Percentiles rank a stretch among this genome's conserved stretches.
Conservation (phyloP, 2,797 vertebrate genomes). For the Champsocephalus esox region DNA sequence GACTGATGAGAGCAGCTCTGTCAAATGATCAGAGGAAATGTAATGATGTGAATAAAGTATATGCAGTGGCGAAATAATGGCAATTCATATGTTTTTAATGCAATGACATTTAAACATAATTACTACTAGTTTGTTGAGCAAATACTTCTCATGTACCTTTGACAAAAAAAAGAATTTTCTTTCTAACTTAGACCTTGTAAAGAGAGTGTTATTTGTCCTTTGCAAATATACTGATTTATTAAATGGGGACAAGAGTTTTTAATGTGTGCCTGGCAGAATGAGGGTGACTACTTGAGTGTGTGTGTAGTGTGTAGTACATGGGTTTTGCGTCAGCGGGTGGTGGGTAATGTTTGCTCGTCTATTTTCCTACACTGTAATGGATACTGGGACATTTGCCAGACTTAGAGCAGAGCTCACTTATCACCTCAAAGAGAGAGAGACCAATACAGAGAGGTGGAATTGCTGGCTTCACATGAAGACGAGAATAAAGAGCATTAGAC, state of each 20-base stretch:
- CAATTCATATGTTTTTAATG: neutral
- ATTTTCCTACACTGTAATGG: slow-evolving; percentile 65
- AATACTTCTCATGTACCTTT: no score
- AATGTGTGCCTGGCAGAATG: slow-evolving; percentile 8
- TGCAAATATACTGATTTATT: slow-evolving; percentile 32
- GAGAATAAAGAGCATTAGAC: slow-evolving; percentile 13
- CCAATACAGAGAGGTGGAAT: slow-evolving; percentile 1
- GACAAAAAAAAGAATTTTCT: neutral
- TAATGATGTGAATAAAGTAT: neutral
- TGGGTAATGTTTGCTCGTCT: slow-evolving; percentile 67
- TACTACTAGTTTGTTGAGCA: neutral
- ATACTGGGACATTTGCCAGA: slow-evolving; percentile 57
- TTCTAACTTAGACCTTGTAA: neutral
- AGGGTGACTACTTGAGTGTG: slow-evolving; percentile 20
- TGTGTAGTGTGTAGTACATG: slow-evolving; percentile 31
- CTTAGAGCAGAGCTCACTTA: slow-evolving; percentile 49
- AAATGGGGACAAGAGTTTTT: slow-evolving; percentile 1
- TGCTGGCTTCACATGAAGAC: slow-evolving; percentile 14
- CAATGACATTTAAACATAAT: neutral
- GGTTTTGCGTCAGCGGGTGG: slow-evolving; percentile 55
- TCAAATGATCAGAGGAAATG: no score
- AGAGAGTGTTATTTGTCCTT: slow-evolving; percentile 31
- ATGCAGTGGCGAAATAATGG: neutral
- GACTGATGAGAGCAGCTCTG: neutral
- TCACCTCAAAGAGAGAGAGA: slow-evolving; percentile 33